phyloP scores from a whole-genome alignment of 2,113 vertebrate species.

The Hippopotamus amphibius region DNA sequence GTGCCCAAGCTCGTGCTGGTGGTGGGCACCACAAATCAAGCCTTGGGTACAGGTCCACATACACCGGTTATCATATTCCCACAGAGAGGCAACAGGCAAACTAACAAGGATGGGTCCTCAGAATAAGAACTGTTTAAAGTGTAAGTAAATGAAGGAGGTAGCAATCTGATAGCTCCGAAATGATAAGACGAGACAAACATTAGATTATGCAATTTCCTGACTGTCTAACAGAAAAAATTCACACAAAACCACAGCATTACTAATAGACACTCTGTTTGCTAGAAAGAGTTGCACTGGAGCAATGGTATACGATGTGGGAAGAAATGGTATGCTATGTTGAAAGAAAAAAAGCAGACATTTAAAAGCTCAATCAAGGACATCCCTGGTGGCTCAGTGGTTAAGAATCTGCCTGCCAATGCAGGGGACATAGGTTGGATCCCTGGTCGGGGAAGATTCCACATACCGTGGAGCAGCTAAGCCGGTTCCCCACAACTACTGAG shows the following conservation, averaged over 20 bases:
- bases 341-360: background rate
- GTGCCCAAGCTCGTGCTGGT: background rate
- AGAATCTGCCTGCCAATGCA: too few relatives aligned
- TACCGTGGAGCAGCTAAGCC: too few relatives aligned
- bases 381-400: too few relatives aligned
- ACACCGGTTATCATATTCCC: background rate
- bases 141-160: background rate
- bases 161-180: conserved; percentile 17
- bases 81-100: background rate
- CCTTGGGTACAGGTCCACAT: background rate
- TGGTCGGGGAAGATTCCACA: too few relatives aligned
- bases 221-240: conserved; percentile 22
- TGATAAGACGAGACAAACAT: background rate
- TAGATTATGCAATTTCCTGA: conserved; percentile 42
- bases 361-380: background rate
- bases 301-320: background rate
- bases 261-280: conserved; percentile 15
- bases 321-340: background rate
- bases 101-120: background rate
- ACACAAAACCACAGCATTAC: conserved; percentile 36
- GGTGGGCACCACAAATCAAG: conserved; percentile 15
- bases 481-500: too few relatives aligned
- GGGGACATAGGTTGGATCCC: too few relatives aligned
- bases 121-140: background rate
- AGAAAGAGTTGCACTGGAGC: background rate